Evolutionary conservation across 1,140 invertebrate species (phyloP).

Genomic region (Calliphora vicina): DNA sequence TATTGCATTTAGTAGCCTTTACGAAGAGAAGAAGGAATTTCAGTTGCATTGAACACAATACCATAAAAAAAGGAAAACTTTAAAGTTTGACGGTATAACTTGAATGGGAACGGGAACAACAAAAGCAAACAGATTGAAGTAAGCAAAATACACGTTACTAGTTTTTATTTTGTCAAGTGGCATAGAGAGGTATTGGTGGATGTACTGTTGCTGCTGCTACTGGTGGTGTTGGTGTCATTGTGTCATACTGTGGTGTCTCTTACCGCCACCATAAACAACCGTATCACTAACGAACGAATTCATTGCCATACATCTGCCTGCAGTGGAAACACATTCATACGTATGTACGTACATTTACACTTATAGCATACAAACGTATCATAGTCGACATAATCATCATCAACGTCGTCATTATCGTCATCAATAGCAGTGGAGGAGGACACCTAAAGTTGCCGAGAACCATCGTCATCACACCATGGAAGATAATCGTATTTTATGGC

Average conservation of each 20-base stretch:
- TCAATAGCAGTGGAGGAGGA: background rate
- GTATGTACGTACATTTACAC: background rate
- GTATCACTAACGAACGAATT: background rate
- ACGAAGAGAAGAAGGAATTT: background rate
- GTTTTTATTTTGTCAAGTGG: background rate
- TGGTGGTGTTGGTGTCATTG: background rate
- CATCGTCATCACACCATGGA: background rate
- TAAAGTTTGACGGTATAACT: background rate
- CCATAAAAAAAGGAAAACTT: background rate
- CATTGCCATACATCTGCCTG: background rate
- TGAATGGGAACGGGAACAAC: background rate
- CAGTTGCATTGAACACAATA: background rate
- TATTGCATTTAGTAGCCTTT: too few relatives aligned
- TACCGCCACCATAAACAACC: background rate
- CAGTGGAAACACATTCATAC: background rate
- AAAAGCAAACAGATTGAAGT: background rate
- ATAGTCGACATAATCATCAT: background rate
- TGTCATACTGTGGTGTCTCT: background rate
- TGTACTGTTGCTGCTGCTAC: background rate
- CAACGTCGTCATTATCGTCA: background rate
- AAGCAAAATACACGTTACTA: background rate
- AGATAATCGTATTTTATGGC: constrained; percentile 49
- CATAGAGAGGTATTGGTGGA: background rate
- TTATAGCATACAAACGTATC: background rate
- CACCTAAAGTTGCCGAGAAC: background rate